A percentile compares a stretch with the other conserved stretches of the same genome.
phyloP scores from a whole-genome alignment of 30 jellyfish, hydroid and myxozoan genomes.

The Catostylus mosaicus region DNA sequence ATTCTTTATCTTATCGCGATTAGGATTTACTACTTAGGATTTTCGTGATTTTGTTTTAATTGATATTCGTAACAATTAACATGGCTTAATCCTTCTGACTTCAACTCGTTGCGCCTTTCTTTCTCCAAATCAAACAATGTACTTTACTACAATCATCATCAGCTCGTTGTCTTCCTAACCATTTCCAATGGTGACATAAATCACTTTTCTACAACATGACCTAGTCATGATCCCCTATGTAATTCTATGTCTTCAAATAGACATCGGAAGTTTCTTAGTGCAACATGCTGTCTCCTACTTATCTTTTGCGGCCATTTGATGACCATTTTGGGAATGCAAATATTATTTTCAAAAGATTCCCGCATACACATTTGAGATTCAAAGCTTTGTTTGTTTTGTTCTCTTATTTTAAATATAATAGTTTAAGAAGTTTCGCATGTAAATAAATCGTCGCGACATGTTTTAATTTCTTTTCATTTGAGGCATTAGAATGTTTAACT shows the following conservation, averaged over 20 bases:
- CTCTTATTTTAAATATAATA: too few relatives aligned
- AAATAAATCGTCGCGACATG: too few relatives aligned
- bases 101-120: conserved; percentile 12
- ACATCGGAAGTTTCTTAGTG: background rate
- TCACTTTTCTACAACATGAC: background rate
- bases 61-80: conserved; percentile 36
- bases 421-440: too few relatives aligned
- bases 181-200: background rate
- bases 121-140: background rate
- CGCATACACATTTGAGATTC: too few relatives aligned
- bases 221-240: background rate
- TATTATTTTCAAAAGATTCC: too few relatives aligned
- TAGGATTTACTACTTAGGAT: conserved; percentile 10
- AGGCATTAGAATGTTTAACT: too few relatives aligned
- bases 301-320: background rate
- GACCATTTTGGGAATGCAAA: background rate
- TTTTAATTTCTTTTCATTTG: too few relatives aligned
- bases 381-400: too few relatives aligned
- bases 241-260: background rate
- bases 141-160: background rate
- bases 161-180: background rate
- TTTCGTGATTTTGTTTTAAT: conserved; percentile 5
- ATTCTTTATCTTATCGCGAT: conserved; percentile 28
- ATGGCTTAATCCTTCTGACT: conserved; percentile 25
- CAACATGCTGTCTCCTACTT: background rate